Conservation (phyloP, 2,888 invertebrate species). For the Caenorhabditis zanzibari region DNA sequence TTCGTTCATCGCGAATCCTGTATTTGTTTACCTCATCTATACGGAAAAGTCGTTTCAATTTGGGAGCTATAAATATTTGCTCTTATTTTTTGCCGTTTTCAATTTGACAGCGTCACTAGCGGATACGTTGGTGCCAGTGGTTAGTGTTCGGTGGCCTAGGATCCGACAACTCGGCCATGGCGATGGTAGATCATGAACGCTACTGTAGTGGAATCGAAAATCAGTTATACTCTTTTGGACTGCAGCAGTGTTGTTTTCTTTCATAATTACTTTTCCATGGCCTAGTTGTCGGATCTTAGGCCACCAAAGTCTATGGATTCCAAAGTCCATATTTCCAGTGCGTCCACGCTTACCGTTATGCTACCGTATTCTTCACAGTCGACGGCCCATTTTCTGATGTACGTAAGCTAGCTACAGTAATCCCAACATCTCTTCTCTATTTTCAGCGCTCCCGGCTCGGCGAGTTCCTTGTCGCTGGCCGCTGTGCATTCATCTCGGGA, state of each 20-base stretch:
- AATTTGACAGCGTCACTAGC: slow-evolving; percentile 28
- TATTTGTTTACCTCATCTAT: slow-evolving; percentile 4
- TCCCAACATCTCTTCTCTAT: background rate
- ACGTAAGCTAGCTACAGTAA: too few relatives aligned
- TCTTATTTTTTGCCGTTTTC: slow-evolving; percentile 20
- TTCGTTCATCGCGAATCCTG: slow-evolving; percentile 17
- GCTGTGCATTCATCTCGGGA: slow-evolving; percentile 27
- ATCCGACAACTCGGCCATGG: too few relatives aligned
- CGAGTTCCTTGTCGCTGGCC: background rate
- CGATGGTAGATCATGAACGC: too few relatives aligned
- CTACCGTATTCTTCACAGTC: slow-evolving; percentile 5
- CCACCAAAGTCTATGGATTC: too few relatives aligned
- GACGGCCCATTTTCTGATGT: slow-evolving; percentile 19
- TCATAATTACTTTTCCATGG: too few relatives aligned
- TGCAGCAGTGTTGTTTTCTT: too few relatives aligned
- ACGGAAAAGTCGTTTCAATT: slow-evolving; percentile 16
- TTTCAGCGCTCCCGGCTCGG: slow-evolving; percentile 1
- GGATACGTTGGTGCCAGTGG: slow-evolving; percentile 41
- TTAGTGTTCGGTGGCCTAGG: background rate
- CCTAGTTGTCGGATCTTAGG: too few relatives aligned
- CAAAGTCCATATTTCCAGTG: slow-evolving; percentile 6
- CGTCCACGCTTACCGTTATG: slow-evolving; percentile 11
- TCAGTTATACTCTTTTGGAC: too few relatives aligned
- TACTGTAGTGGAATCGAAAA: too few relatives aligned
- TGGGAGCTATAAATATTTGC: slow-evolving; percentile 15